Percentiles rank a stretch among this genome's conserved stretches.
These are phyloP conservation scores for Ameiurus melas DNA, from an alignment of 2,113 vertebrate species.

Conservation along the genomic window DNA sequence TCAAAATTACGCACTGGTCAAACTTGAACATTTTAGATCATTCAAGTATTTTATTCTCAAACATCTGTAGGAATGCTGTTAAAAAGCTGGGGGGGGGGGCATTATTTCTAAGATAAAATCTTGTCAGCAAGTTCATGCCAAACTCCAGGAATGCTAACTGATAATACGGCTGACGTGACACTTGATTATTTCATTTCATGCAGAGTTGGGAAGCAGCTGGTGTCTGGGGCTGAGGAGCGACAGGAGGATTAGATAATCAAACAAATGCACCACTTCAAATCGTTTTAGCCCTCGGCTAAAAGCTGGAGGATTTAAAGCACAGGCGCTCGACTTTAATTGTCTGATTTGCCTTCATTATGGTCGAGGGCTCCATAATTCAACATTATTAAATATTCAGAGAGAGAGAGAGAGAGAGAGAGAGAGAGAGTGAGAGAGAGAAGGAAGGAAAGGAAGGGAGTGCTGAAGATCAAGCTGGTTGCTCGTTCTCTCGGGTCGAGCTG, in stretches of 20 bases:
- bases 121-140: not conserved
- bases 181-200: constrained; percentile 7
- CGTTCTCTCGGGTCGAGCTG: constrained; percentile 29
- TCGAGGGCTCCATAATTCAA: constrained; percentile 49
- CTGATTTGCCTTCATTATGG: constrained; percentile 54
- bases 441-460: constrained; percentile 26
- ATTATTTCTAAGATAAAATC: not conserved
- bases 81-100: not conserved
- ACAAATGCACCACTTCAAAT: constrained; percentile 49
- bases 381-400: constrained; percentile 52
- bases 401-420: constrained; percentile 21
- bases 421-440: constrained; percentile 28
- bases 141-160: constrained; percentile 8
- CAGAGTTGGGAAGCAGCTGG: constrained; percentile 42
- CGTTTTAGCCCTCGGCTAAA: constrained; percentile 37
- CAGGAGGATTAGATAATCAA: constrained; percentile 50
- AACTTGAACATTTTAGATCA: not conserved
- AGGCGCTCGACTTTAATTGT: constrained; percentile 44
- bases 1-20: not conserved
- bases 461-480: constrained; percentile 28
- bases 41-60: not conserved
- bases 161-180: constrained; percentile 2
- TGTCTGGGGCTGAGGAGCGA: constrained; percentile 20
- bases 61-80: not conserved
- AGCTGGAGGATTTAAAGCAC: constrained; percentile 46